Evolutionary conservation across 2,888 invertebrate species (phyloP).

Genomic region (Cloeon dipterum): DNA sequence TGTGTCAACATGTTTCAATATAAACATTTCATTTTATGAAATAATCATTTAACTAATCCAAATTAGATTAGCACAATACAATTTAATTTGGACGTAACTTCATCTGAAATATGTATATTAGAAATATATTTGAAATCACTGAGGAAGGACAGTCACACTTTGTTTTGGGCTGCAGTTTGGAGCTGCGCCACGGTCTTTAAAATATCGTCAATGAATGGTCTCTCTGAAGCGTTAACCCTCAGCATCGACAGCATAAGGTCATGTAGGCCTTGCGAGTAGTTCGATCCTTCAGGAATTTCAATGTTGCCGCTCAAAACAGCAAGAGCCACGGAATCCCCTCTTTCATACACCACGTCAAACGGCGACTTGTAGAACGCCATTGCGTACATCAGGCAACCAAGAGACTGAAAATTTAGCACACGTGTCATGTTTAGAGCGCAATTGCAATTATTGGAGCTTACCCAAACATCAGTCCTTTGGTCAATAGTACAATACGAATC

Average conservation of each 20-base stretch:
- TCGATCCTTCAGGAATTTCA: conserved; percentile 40
- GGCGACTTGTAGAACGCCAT: conserved; percentile 69
- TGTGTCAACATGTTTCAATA: too few relatives aligned
- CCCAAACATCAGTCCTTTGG: conserved; percentile 73
- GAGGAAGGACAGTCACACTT: too few relatives aligned
- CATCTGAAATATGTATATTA: too few relatives aligned
- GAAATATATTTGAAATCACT: too few relatives aligned
- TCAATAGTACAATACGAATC: conserved; percentile 59
- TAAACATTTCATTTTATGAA: too few relatives aligned
- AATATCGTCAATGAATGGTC: conserved; percentile 52
- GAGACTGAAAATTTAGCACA: too few relatives aligned
- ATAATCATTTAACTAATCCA: too few relatives aligned
- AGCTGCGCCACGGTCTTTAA: conserved; percentile 21
- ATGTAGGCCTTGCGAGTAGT: conserved; percentile 41
- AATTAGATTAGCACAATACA: too few relatives aligned
- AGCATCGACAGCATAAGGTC: conserved; percentile 44
- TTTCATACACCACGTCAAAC: conserved; percentile 59
- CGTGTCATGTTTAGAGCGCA: too few relatives aligned
- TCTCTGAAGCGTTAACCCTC: conserved; percentile 47
- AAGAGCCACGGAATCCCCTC: conserved; percentile 68
- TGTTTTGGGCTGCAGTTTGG: too few relatives aligned
- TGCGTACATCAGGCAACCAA: conserved; percentile 69
- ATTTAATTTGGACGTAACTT: too few relatives aligned
- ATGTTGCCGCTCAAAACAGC: conserved; percentile 58
- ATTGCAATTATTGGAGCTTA: conserved; percentile 12